Evolutionary conservation across 2,888 invertebrate species (phyloP).

Genomic region (Exephanes ischioxanthus): DNA sequence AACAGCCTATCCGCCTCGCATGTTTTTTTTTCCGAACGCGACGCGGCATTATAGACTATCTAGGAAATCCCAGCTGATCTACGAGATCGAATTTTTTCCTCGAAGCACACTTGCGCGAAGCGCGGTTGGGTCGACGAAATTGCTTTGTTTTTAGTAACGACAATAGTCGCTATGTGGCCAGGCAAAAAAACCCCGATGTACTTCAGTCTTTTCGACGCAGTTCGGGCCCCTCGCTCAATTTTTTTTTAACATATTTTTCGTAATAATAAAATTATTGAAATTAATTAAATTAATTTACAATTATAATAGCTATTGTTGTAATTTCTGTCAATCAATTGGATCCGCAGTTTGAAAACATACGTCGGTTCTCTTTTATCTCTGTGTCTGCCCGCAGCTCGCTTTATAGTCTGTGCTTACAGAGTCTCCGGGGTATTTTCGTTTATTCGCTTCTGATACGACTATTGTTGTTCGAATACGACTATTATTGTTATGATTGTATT

Average conservation of each 20-base stretch:
- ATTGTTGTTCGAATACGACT: neutral
- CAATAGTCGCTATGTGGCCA: neutral
- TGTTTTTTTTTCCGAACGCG: neutral
- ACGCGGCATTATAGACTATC: neutral
- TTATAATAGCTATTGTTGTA: too few species aligned
- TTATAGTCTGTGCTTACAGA: neutral
- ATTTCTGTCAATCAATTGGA: too few species aligned
- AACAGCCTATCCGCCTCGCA: neutral
- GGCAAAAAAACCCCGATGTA: neutral
- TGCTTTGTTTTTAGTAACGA: neutral
- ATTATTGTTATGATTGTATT: conserved; percentile 3
- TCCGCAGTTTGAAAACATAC: too few species aligned
- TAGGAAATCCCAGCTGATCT: neutral
- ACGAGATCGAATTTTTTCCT: neutral
- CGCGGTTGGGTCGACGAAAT: neutral
- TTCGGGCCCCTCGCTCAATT: too few species aligned
- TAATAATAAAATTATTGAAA: too few species aligned
- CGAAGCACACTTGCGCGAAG: neutral
- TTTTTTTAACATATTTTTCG: too few species aligned
- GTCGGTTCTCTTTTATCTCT: too few species aligned
- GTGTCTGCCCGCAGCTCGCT: too few species aligned
- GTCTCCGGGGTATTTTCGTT: neutral
- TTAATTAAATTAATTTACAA: too few species aligned
- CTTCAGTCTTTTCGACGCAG: neutral
- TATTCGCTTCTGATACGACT: conserved; percentile 10